Percentiles rank a stretch among this genome's conserved stretches.
Conservation (phyloP, 2,888 invertebrate genomes). For the Euplexia lucipara region DNA sequence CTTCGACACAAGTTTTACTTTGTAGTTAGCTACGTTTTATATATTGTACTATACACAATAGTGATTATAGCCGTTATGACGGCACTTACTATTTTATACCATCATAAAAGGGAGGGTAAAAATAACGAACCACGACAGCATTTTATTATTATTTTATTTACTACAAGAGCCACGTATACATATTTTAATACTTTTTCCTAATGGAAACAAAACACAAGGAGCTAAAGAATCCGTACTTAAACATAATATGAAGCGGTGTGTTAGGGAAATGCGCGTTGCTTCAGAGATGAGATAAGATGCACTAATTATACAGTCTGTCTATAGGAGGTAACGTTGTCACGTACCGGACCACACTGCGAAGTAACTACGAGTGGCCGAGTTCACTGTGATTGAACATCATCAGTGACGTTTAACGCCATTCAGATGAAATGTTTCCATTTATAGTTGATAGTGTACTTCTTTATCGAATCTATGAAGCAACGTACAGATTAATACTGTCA, state of each 20-base stretch:
- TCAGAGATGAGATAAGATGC: slow-evolving; percentile 21
- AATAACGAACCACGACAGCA: slow-evolving; percentile 22
- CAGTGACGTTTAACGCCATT: background rate
- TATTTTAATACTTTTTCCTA: slow-evolving; percentile 44
- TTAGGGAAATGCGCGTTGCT: slow-evolving; percentile 22
- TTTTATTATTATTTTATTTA: slow-evolving; percentile 53
- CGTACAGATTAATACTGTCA: slow-evolving; percentile 11
- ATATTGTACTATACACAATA: background rate
- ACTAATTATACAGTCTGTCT: background rate
- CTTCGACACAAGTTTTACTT: too few species aligned
- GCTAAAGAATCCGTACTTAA: slow-evolving; percentile 9
- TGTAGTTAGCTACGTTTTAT: too few species aligned
- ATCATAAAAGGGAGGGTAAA: slow-evolving; percentile 15
- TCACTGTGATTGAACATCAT: background rate
- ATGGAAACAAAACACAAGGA: slow-evolving; percentile 43
- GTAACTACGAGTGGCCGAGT: background rate
- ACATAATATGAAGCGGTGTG: slow-evolving; percentile 28
- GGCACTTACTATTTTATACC: slow-evolving; percentile 14
- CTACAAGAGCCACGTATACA: slow-evolving; percentile 64
- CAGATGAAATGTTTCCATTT: background rate
- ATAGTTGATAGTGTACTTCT: too few species aligned
- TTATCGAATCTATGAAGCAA: slow-evolving; percentile 22
- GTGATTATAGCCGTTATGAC: slow-evolving; percentile 5
- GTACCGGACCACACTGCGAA: background rate
- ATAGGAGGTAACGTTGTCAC: slow-evolving; percentile 8